phyloP scores from a whole-genome alignment of 1,140 invertebrate species.

The Lordiphosa mommai region DNA sequence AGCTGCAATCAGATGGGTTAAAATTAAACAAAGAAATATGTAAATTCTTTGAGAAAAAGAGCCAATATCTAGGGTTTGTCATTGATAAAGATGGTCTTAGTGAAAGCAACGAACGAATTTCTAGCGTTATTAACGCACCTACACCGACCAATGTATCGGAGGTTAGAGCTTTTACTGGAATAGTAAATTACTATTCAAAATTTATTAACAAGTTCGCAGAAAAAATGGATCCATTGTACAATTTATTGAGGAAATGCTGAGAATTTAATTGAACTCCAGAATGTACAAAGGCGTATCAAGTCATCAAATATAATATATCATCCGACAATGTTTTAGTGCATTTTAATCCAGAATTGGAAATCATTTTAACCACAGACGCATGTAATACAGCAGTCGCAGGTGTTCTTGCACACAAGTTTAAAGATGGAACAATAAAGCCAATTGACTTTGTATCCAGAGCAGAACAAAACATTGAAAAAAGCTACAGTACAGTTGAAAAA shows the following conservation, averaged over 20 bases:
- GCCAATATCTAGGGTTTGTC: neutral
- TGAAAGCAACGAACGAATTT: neutral
- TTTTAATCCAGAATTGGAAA: too few species aligned
- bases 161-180: neutral
- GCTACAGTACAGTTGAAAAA: slow-evolving; percentile 8
- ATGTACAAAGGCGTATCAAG: neutral
- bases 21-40: too few species aligned
- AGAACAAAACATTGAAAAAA: neutral
- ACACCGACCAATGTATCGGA: neutral
- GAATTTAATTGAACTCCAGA: too few species aligned
- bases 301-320: neutral
- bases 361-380: neutral
- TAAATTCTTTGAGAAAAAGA: too few species aligned
- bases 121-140: neutral
- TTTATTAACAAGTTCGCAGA: slow-evolving; percentile 3
- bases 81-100: neutral
- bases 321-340: too few species aligned
- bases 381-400: neutral
- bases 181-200: slow-evolving; percentile 9
- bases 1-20: too few species aligned
- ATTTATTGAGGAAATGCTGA: too few species aligned
- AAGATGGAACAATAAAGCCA: neutral
- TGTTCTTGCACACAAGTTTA: neutral
- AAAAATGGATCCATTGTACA: neutral
- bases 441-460: slow-evolving; percentile 8